Evolutionary conservation across 2,888 invertebrate species (phyloP).

Genomic region (Drosophila bunnanda): DNA sequence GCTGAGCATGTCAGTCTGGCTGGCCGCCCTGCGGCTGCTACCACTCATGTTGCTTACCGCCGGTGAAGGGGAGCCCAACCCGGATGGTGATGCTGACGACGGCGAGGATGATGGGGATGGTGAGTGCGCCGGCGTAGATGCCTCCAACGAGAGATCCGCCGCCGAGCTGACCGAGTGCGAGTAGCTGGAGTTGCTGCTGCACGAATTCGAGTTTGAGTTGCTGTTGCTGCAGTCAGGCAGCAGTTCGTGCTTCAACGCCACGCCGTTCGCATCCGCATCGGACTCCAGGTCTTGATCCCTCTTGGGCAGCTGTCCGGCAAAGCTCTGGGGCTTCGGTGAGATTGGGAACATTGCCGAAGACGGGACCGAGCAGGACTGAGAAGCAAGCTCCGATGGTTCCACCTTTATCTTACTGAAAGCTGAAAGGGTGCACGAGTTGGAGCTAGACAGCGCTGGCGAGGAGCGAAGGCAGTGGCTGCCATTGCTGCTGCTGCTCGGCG

Average conservation of each 20-base stretch:
- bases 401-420: slow-evolving; percentile 76
- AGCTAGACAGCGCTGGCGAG: slow-evolving; percentile 62
- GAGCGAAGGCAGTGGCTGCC: slow-evolving; percentile 49
- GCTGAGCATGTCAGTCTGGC: slow-evolving; percentile 78
- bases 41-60: slow-evolving; percentile 45
- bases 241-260: slow-evolving; percentile 67
- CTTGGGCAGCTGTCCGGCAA: slow-evolving; percentile 69
- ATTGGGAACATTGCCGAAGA: slow-evolving; percentile 33
- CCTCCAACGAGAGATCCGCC: slow-evolving; percentile 82
- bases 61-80: slow-evolving; percentile 70
- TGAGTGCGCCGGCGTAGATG: slow-evolving; percentile 82
- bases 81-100: slow-evolving; percentile 48
- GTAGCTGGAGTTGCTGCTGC: slow-evolving; percentile 67
- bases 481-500: slow-evolving; percentile 62
- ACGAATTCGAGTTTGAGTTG: slow-evolving; percentile 66
- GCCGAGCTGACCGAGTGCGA: slow-evolving; percentile 81
- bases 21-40: slow-evolving; percentile 61
- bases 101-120: slow-evolving; percentile 76
- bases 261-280: slow-evolving; percentile 3
- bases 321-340: slow-evolving; percentile 58
- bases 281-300: slow-evolving; percentile 24
- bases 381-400: slow-evolving; percentile 72
- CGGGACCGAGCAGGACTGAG: slow-evolving; percentile 29
- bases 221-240: slow-evolving; percentile 62
- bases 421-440: slow-evolving; percentile 61